Evolutionary conservation across 2,888 invertebrate genomes (phyloP).

Genomic region (Blera fallax): DNA sequence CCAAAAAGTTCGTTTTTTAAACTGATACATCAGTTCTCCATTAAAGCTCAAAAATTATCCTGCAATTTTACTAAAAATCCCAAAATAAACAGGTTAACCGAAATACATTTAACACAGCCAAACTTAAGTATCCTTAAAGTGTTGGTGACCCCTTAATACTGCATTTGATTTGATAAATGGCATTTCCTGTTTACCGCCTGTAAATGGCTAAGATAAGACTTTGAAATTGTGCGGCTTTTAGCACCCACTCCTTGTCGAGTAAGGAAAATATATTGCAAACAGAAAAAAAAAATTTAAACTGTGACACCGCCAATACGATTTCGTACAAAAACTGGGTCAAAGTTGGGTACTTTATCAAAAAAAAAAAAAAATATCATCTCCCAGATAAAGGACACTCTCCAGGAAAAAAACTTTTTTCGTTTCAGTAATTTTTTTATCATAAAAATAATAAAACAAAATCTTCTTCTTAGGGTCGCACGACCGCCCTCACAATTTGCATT

Average conservation of each 20-base stretch:
- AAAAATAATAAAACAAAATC: neutral
- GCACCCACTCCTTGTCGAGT: neutral
- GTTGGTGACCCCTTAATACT: neutral
- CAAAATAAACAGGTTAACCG: neutral
- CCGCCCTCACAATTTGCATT: neutral
- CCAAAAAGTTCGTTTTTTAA: too few relatives aligned
- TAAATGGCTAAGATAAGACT: conserved; percentile 20
- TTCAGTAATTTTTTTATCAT: neutral
- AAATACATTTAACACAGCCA: neutral
- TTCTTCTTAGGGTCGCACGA: neutral
- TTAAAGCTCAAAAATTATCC: neutral
- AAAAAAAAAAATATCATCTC: neutral
- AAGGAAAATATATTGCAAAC: neutral
- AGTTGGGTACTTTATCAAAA: neutral
- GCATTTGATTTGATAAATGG: conserved; percentile 32
- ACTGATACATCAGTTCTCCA: neutral
- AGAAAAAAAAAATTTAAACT: neutral
- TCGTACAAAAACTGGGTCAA: conserved; percentile 30
- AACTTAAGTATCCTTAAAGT: neutral
- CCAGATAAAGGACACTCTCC: conserved; percentile 2
- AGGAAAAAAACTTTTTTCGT: conserved; percentile 18
- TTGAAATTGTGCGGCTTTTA: neutral
- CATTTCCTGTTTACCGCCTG: conserved; percentile 26
- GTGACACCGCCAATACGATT: neutral
- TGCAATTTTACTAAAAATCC: neutral